phyloP scores from a whole-genome alignment of 2,797 vertebrate genomes.

The Falco novaeseelandiae region DNA sequence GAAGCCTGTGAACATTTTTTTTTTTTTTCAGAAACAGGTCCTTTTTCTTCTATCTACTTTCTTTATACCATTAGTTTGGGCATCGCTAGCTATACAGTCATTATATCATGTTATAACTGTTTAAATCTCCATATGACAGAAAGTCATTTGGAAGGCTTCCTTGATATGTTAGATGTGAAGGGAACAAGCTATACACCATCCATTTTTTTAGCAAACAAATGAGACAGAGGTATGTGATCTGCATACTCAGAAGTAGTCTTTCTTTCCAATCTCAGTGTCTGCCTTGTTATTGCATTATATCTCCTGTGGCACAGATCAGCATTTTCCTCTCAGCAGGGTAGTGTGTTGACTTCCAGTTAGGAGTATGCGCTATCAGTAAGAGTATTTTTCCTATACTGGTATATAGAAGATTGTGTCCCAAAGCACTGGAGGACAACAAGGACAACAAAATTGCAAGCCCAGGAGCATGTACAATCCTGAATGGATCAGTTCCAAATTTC shows the following conservation, averaged over 20 bases:
- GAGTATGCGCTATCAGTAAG: background rate
- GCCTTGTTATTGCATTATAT: background rate
- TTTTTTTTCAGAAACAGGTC: background rate
- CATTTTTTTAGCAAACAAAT: background rate
- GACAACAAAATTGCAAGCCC: background rate
- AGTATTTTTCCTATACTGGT: background rate
- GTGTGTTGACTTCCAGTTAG: background rate
- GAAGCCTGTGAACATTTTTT: background rate
- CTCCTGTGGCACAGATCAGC: background rate
- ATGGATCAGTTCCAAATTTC: background rate
- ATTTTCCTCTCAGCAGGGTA: background rate
- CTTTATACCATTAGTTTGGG: background rate
- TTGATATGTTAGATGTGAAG: background rate
- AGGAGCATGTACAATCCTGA: background rate
- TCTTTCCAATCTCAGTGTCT: background rate
- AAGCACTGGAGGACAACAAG: background rate
- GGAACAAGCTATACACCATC: background rate
- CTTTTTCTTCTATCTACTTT: background rate
- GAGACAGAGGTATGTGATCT: background rate
- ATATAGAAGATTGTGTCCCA: background rate
- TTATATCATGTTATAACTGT: background rate
- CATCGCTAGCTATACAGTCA: background rate
- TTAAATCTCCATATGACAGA: background rate
- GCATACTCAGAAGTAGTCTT: background rate
- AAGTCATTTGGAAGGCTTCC: background rate